phyloP scores from a whole-genome alignment of 2,888 invertebrate species.

The Drosophila histrio region DNA sequence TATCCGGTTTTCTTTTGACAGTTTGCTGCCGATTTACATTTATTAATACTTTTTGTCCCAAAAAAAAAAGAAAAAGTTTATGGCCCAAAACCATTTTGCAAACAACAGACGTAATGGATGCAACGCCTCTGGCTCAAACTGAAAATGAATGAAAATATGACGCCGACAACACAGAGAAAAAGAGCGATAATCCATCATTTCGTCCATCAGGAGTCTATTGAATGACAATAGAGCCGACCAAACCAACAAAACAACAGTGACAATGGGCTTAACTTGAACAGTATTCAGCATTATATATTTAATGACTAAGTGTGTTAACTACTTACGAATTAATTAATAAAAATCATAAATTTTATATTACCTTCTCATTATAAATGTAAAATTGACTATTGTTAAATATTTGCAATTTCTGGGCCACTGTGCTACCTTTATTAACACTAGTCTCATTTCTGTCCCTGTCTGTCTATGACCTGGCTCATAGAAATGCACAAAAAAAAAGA shows the following conservation, averaged over 20 bases:
- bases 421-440: conserved; percentile 15
- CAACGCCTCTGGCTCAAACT: conserved; percentile 5
- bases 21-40: conserved; percentile 62
- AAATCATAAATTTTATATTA: not conserved
- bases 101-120: conserved; percentile 40
- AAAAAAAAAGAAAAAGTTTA: conserved; percentile 24
- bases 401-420: not conserved
- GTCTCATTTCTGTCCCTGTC: not conserved
- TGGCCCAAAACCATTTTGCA: conserved; percentile 21
- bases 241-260: not conserved
- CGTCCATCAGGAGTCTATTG: conserved; percentile 32
- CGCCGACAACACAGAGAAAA: conserved; percentile 31
- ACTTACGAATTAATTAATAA: not conserved
- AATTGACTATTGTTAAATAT: not conserved
- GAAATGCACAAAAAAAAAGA: conserved; percentile 53
- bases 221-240: conserved; percentile 22
- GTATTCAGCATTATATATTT: not conserved
- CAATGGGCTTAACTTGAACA: conserved; percentile 18
- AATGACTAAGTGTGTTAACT: not conserved
- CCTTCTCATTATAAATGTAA: not conserved
- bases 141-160: conserved; percentile 40
- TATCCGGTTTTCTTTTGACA: conserved; percentile 32
- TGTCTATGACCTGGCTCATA: conserved; percentile 38
- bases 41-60: conserved; percentile 52
- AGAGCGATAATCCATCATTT: conserved; percentile 67